Conservation (phyloP, 2,113 vertebrate genomes). For the Labeo catla region DNA sequence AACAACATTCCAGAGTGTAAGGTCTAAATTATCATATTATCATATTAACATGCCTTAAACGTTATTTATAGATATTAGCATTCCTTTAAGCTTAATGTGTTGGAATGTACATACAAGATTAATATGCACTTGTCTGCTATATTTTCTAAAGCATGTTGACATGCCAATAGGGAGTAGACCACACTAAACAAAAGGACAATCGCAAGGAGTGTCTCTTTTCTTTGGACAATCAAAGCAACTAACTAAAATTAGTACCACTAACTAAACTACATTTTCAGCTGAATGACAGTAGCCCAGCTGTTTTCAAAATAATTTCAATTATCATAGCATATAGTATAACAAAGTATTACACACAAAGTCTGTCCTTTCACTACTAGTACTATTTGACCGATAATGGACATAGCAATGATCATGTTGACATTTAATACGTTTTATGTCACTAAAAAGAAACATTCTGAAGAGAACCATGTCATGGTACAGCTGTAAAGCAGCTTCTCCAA, state of each 20-base stretch:
- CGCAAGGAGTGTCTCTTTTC: neutral
- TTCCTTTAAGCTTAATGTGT: neutral
- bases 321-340: neutral
- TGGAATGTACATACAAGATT: neutral
- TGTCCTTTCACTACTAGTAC: neutral
- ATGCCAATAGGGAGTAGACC: neutral
- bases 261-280: neutral
- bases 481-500: neutral
- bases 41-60: neutral
- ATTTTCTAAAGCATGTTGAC: neutral
- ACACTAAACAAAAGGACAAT: conserved; percentile 9
- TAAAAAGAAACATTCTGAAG: neutral
- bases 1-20: no score
- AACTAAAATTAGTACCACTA: neutral
- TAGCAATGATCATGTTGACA: neutral
- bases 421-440: neutral
- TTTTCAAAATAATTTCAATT: neutral
- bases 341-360: neutral
- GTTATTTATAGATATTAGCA: neutral
- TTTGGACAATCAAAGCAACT: neutral
- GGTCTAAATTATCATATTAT: no score
- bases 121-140: neutral
- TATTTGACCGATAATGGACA: neutral
- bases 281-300: neutral
- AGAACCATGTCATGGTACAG: neutral